phyloP scores from a whole-genome alignment of 2,888 invertebrate genomes.

The Lithosia quadra region DNA sequence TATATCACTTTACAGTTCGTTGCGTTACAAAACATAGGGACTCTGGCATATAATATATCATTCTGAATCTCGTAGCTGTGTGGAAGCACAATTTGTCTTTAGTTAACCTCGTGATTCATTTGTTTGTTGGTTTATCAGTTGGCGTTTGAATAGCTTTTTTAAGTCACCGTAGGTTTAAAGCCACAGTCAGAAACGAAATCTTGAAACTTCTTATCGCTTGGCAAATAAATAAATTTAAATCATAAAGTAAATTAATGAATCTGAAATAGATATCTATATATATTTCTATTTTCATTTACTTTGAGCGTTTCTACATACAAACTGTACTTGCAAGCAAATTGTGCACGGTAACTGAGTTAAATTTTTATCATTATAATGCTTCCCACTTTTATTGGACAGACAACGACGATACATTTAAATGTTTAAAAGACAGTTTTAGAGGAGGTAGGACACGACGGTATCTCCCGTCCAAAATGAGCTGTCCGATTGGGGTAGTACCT shows the following conservation, averaged over 20 bases:
- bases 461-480: too few relatives aligned
- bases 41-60: not conserved
- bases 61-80: not conserved
- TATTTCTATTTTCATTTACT: not conserved
- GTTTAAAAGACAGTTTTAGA: too few relatives aligned
- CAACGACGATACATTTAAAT: too few relatives aligned
- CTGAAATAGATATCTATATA: not conserved
- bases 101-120: not conserved
- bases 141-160: not conserved
- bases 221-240: not conserved
- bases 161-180: not conserved
- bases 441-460: too few relatives aligned
- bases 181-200: not conserved
- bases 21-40: conserved; percentile 3
- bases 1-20: conserved; percentile 7
- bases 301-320: not conserved
- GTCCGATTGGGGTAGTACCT: too few relatives aligned
- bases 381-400: too few relatives aligned
- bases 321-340: not conserved
- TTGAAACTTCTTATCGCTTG: not conserved
- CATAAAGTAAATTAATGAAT: not conserved
- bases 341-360: too few relatives aligned
- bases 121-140: not conserved
- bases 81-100: conserved; percentile 7
- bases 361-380: too few relatives aligned